Conservation (phyloP, 2,888 invertebrate genomes). For the Antheraea yamamai region DNA sequence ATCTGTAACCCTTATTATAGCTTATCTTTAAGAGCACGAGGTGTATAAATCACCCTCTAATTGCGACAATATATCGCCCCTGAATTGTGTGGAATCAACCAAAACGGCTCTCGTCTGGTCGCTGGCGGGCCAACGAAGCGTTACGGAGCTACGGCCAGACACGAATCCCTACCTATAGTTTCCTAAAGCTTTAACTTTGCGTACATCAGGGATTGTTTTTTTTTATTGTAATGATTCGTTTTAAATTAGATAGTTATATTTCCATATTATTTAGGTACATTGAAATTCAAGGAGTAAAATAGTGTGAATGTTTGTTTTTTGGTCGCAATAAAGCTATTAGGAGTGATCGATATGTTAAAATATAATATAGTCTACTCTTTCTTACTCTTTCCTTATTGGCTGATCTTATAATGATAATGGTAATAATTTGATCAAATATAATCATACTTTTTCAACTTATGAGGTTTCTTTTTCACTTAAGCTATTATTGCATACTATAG, state of each 20-base stretch:
- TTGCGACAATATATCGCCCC: conserved; percentile 67
- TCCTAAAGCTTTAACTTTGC: not conserved
- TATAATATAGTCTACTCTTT: not conserved
- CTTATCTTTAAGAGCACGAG: conserved; percentile 4
- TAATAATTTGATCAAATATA: not conserved
- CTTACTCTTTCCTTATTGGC: not conserved
- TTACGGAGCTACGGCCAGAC: conserved; percentile 22
- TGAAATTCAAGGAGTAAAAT: not conserved
- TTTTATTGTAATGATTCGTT: not conserved
- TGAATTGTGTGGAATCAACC: conserved; percentile 75
- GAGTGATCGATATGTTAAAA: not conserved
- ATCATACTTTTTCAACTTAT: not conserved
- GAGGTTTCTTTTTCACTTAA: not conserved
- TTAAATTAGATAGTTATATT: not conserved
- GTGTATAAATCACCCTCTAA: conserved; percentile 54
- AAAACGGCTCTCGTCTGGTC: conserved; percentile 52
- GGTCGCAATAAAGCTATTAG: not conserved
- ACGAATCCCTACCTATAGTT: not conserved
- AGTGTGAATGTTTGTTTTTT: not conserved
- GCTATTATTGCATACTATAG: not conserved
- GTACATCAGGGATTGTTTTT: not conserved
- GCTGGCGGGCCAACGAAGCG: conserved; percentile 31
- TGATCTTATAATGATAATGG: not conserved
- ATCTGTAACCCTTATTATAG: not conserved
- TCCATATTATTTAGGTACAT: too few species aligned